A percentile compares a stretch with the other conserved stretches of the same genome.
phyloP scores from a whole-genome alignment of 35 echinoderm and acorn worm species.

The Lytechinus variegatus region DNA sequence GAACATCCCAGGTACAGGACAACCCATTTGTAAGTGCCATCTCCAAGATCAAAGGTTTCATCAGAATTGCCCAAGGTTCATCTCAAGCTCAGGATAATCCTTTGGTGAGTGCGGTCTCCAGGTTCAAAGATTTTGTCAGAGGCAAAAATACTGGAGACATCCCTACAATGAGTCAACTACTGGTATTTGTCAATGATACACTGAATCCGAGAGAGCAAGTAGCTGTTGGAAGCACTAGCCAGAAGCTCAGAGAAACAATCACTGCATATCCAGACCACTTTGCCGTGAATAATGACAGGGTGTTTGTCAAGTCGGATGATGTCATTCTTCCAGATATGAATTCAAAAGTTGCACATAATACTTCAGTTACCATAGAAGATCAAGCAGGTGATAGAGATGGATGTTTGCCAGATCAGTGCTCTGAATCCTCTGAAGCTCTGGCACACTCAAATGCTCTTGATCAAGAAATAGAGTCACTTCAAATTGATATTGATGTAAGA shows the following conservation, averaged over 20 bases:
- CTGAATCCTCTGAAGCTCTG: not conserved
- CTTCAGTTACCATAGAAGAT: not conserved
- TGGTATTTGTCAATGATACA: not conserved
- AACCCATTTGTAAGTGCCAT: not conserved
- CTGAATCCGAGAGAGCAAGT: not conserved
- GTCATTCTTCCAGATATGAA: not conserved
- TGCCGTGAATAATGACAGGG: not conserved
- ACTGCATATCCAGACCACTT: not conserved
- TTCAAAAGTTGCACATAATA: not conserved
- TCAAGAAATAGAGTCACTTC: not conserved
- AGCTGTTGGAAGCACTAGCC: not conserved
- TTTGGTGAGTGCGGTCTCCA: not conserved
- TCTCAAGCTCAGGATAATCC: not conserved
- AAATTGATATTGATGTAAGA: not conserved
- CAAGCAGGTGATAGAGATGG: not conserved
- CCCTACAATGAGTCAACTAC: not conserved
- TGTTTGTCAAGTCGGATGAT: not conserved
- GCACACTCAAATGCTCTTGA: not conserved
- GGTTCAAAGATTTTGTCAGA: not conserved
- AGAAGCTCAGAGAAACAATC: not conserved
- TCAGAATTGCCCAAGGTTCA: not conserved
- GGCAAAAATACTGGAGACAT: not conserved
- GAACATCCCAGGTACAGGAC: not conserved
- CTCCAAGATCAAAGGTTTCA: not conserved
- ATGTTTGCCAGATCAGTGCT: not conserved